phyloP scores from a whole-genome alignment of 2,113 vertebrate species.

The Amphiprion ocellaris region DNA sequence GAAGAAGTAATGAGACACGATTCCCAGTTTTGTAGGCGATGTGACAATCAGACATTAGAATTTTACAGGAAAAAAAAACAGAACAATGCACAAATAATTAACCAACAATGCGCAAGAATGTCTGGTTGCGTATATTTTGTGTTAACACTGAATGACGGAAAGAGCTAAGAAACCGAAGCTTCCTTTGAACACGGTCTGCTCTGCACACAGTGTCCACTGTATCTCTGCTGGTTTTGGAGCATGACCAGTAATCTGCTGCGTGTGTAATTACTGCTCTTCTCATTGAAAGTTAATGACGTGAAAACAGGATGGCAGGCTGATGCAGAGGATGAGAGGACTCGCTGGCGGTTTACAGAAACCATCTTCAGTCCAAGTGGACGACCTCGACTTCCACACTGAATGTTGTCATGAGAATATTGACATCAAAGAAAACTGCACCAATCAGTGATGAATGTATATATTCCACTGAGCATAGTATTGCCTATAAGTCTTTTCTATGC shows the following conservation, averaged over 20 bases:
- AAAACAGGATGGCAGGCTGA: conserved; percentile 18
- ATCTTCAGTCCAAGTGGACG: background rate
- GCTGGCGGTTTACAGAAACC: background rate
- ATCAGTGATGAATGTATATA: no score
- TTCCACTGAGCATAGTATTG: background rate
- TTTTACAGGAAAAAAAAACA: no score
- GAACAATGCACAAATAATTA: background rate
- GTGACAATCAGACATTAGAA: no score
- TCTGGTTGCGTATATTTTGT: background rate
- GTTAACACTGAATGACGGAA: background rate
- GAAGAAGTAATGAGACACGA: background rate
- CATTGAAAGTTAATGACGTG: conserved; percentile 1
- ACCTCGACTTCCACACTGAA: no score
- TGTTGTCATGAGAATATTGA: background rate
- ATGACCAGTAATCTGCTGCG: conserved; percentile 16
- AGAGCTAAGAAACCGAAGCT: background rate
- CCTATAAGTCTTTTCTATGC: background rate
- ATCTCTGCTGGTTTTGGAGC: conserved; percentile 8
- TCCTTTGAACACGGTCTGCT: background rate
- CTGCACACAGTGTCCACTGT: background rate
- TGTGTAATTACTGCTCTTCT: conserved; percentile 11
- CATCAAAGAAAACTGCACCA: background rate
- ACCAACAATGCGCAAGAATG: no score
- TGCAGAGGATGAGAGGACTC: background rate
- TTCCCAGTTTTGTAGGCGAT: no score